phyloP scores from a whole-genome alignment of 1,140 invertebrate species.

The Hyles vespertilio region DNA sequence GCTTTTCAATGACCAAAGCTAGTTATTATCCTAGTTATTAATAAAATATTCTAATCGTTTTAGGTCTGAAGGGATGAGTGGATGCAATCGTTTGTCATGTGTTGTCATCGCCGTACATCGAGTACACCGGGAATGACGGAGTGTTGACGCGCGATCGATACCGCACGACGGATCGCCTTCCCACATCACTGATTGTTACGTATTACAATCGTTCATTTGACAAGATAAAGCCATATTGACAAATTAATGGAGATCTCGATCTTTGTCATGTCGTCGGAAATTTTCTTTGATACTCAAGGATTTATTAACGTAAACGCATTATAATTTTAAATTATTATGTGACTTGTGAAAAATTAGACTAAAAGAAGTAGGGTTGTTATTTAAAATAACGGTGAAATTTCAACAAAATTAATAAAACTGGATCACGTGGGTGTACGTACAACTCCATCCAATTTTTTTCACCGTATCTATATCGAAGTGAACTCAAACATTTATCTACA shows the following conservation, averaged over 20 bases:
- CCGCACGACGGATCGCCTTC: conserved; percentile 17
- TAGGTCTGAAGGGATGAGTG: not conserved
- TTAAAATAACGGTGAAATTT: too few relatives aligned
- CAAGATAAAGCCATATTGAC: conserved; percentile 30
- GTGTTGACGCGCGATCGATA: conserved; percentile 48
- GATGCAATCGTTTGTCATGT: not conserved
- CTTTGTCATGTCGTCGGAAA: conserved; percentile 10
- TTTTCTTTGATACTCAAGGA: not conserved
- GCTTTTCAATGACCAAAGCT: too few relatives aligned
- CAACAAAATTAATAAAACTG: not conserved
- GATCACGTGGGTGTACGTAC: conserved; percentile 7
- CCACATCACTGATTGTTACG: conserved; percentile 27
- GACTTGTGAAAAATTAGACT: too few relatives aligned
- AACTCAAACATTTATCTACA: conserved; percentile 47
- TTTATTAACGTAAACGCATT: too few relatives aligned
- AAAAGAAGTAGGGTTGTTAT: too few relatives aligned
- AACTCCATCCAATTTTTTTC: conserved; percentile 34
- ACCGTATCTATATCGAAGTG: conserved; percentile 19
- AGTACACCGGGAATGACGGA: conserved; percentile 41
- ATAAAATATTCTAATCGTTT: too few relatives aligned
- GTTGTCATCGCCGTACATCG: conserved; percentile 21
- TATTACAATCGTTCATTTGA: conserved; percentile 35
- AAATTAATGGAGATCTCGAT: conserved; percentile 23
- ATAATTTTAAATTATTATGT: too few relatives aligned
- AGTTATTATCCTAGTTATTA: too few relatives aligned